These are phyloP conservation scores for Azemiops feae DNA, from an alignment of 2,113 vertebrate genomes.

Conservation along the genomic window DNA sequence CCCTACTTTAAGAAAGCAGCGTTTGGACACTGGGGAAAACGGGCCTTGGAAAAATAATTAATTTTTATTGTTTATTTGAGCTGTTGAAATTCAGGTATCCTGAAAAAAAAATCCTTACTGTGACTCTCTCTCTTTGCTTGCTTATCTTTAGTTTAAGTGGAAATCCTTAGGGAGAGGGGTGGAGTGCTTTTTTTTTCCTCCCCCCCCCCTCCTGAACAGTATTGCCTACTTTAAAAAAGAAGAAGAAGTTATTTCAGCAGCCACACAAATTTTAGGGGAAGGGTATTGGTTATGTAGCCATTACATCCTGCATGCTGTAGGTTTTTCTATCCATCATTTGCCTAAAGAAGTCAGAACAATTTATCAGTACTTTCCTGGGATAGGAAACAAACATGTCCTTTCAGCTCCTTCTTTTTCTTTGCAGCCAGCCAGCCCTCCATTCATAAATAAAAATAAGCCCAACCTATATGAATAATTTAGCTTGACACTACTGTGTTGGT, in stretches of 20 bases:
- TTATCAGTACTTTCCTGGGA: conserved; percentile 26
- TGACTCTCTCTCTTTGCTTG: too few relatives aligned
- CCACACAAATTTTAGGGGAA: not conserved
- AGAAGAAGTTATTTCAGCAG: not conserved
- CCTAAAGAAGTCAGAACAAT: conserved; percentile 4
- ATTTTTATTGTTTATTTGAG: too few relatives aligned
- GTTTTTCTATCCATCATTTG: not conserved
- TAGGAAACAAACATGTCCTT: conserved; percentile 41
- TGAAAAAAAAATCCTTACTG: too few relatives aligned
- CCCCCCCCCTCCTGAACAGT: too few relatives aligned
- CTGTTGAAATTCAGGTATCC: too few relatives aligned
- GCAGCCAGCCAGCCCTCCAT: conserved; percentile 19
- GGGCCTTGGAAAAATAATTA: too few relatives aligned
- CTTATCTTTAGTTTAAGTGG: too few relatives aligned
- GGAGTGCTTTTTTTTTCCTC: too few relatives aligned
- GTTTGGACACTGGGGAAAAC: too few relatives aligned
- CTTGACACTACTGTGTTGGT: conserved; percentile 49
- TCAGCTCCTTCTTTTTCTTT: conserved; percentile 27
- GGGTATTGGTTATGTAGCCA: not conserved
- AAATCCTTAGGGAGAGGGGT: too few relatives aligned
- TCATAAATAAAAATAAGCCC: conserved; percentile 34
- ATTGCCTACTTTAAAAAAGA: too few relatives aligned
- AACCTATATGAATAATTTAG: conserved; percentile 46
- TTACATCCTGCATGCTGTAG: not conserved
- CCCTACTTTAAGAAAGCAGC: too few relatives aligned